Evolutionary conservation across 2,797 vertebrate genomes (phyloP), one percentile per base, ranked within the genome.

Genomic region (Ctenopoma multispine): DNA sequence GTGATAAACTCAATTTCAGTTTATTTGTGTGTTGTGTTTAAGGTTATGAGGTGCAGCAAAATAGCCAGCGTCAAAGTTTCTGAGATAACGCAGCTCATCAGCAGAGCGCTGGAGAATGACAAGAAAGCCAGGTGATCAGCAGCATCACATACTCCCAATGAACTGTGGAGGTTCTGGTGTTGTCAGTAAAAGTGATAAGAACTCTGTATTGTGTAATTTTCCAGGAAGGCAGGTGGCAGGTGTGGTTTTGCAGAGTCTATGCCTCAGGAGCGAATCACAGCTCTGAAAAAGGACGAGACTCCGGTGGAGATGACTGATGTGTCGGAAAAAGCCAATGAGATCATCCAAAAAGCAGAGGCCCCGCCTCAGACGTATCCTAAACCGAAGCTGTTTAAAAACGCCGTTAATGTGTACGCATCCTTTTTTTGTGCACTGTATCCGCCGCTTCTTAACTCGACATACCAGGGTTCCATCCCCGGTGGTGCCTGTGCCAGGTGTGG

Each of bases 1-100:
- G 4, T 14, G 13, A 17, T 14, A 5, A 41, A 4, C 40, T 41
- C 7, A 11, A 18, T 2, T 18, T 3, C 5, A 24, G 9, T 21
- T 9, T 4, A 0, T 61, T 27, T 55, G 1, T 63, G 2, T 64
- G 15, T 74, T 36, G 7, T 61, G 20, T 75, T 63, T 2, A 85
- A 99, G 97, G 96, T 99, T 76, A 93, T 99, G 87, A 94, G 97
- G 67, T 99, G 98, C 93, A 99, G 95, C 89, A 97, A 98, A 93
- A 97, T 99, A 68, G 93, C 97, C 81, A 96, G 96, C 23, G 96
- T 99, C 43, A 99, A 99, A 89, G 97, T 99, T 23, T 91, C 94
- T 51, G 98, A 99, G 90, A 96, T 99, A 87, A 97, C 97, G 46
- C 96, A 97, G 56, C 94, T 99, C 56, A 97, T 99, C 85, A 94